Evolutionary conservation across 1,140 invertebrate genomes (phyloP), one percentile per base, ranked within the genome.

Genomic region (Caerostris darwini): DNA sequence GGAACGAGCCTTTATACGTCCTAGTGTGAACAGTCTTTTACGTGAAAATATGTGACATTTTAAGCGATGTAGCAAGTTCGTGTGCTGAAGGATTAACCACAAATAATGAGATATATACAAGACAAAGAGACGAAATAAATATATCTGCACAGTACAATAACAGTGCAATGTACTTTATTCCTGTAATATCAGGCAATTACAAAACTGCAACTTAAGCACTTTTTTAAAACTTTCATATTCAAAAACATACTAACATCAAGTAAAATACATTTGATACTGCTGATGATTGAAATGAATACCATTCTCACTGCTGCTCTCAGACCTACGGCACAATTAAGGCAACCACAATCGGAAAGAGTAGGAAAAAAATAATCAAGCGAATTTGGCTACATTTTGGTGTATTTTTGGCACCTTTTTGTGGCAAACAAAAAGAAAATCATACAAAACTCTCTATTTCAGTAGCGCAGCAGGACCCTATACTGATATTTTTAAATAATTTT

Each of bases 241-340:
- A 90, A 94, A 93, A 94, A 94, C 93, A 94, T 90, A 85, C 93
- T 94, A 94, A 94, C 93, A 94, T 90, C 88, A 90, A 94, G 93
- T 94, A 94, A 94, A 94, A 94, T 94, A 94, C 87, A 94, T 93
- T 77, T 69, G 61, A 92, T 85, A 94, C 92, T 89, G 64, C 59
- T 94, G 64, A 88, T 94, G 92, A 89, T 88, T 88, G 92, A 94
- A 94, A 94, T 94, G 67, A 94, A 88, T 82, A 94, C 81, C 92
- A 86, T 93, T 94, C 85, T 94, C 71, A 71, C 86, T 71, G 81
- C 69, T 53, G 59, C 64, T 89, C 57, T 88, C 59, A 83, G 88
- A 83, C 71, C 64, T 81, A 90, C n/a, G 85, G 86, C 86, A 94
- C 87, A 85, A 90, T 90, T 94, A 90, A 94, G 87, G 87, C 93